These are phyloP conservation scores for Natrix natrix DNA, from an alignment of 2,797 vertebrate genomes.

Conservation along the genomic window DNA sequence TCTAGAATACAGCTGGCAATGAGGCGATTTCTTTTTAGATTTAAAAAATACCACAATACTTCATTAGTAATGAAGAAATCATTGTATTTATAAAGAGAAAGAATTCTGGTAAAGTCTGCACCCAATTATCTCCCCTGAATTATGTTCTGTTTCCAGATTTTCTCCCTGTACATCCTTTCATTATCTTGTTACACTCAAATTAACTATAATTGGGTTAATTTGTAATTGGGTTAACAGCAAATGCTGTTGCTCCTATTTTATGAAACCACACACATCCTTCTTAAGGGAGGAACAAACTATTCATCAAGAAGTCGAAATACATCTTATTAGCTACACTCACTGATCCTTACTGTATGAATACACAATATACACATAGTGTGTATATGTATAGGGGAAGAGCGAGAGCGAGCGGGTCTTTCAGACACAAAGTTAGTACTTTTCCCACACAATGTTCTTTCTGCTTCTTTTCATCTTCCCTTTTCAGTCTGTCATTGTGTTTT, in stretches of 20 bases:
- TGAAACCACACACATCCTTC: not conserved
- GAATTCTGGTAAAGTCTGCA: not conserved
- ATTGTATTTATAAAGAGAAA: not conserved
- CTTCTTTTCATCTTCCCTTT: not conserved
- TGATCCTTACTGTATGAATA: constrained; percentile 14
- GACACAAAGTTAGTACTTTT: not conserved
- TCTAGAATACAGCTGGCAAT: not conserved
- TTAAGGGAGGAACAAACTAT: constrained; percentile 7
- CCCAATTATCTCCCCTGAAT: constrained; percentile 3
- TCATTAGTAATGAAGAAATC: constrained; percentile 3
- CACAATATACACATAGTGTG: not conserved
- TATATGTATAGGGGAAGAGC: not conserved
- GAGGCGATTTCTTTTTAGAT: constrained; percentile 30
- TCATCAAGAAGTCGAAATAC: constrained; percentile 30
- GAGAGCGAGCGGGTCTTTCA: not conserved
- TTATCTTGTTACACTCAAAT: constrained; percentile 25
- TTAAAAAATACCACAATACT: constrained; percentile 34
- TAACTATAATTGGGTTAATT: not conserved
- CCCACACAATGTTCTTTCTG: not conserved
- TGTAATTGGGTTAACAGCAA: not conserved
- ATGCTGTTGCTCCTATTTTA: not conserved
- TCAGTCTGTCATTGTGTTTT: not conserved
- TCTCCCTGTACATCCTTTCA: constrained; percentile 1
- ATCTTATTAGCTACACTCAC: constrained; percentile 24
- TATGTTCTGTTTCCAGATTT: constrained; percentile 39